Evolutionary conservation across 2,113 vertebrate genomes (phyloP).

Genomic region (Pluvianellus socialis): DNA sequence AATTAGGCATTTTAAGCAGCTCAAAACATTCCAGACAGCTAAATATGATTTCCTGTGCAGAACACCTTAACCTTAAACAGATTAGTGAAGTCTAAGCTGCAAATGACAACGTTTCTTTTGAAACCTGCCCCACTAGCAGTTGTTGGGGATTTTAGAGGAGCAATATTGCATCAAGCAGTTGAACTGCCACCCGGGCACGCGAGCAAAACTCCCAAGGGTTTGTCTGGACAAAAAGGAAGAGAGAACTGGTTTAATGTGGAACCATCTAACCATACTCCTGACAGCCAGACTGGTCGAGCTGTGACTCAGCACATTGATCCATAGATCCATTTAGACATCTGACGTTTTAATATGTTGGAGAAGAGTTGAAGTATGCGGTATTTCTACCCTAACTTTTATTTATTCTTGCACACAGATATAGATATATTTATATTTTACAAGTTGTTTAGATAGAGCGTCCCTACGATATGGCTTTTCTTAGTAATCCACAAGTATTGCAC

Average conservation of each 20-base stretch:
- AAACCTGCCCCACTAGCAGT: neutral
- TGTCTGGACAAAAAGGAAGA: neutral
- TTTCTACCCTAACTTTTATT: neutral
- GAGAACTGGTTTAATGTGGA: neutral
- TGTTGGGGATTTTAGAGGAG: neutral
- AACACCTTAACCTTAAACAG: conserved; percentile 16
- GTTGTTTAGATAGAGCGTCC: neutral
- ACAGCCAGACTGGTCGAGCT: neutral
- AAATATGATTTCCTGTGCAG: neutral
- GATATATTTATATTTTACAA: neutral
- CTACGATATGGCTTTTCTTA: neutral
- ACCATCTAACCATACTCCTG: neutral
- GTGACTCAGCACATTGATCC: neutral
- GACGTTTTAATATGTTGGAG: neutral
- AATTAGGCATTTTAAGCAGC: conserved; percentile 19
- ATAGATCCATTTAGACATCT: neutral
- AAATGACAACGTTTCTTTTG: neutral
- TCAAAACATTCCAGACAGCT: neutral
- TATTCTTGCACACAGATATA: neutral
- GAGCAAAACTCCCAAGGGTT: neutral
- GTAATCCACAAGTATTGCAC: neutral
- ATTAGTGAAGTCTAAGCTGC: neutral
- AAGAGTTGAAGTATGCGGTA: neutral
- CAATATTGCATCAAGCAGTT: neutral
- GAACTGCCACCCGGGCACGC: neutral